These are phyloP conservation scores for Enteromius argenteus DNA, from an alignment of 2,797 vertebrate genomes.

Conservation along the genomic window DNA sequence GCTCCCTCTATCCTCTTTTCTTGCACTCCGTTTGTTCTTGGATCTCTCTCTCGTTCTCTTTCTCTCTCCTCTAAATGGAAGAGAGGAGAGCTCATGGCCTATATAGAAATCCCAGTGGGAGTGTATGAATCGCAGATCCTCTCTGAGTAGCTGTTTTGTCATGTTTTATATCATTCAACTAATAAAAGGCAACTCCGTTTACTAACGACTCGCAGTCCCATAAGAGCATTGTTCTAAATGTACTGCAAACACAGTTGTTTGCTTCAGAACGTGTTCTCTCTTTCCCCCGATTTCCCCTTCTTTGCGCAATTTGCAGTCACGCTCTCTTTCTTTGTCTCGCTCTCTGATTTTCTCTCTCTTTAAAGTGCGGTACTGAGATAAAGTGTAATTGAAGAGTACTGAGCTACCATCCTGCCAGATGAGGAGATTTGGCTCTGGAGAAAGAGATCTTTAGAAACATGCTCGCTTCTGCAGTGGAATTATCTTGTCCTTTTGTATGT, in stretches of 20 bases:
- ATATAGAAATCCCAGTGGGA: constrained; percentile 77
- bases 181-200: constrained; percentile 78
- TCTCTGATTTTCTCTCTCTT: constrained; percentile 53
- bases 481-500: constrained; percentile 38
- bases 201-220: constrained; percentile 77
- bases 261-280: constrained; percentile 61
- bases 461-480: constrained; percentile 30
- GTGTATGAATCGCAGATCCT: constrained; percentile 76
- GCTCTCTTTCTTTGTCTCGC: constrained; percentile 44
- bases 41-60: constrained; percentile 43
- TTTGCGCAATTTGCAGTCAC: constrained; percentile 56
- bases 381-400: constrained; percentile 53
- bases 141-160: constrained; percentile 81
- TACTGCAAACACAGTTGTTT: constrained; percentile 70
- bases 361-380: constrained; percentile 53
- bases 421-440: constrained; percentile 50
- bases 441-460: constrained; percentile 35
- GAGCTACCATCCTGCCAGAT: constrained; percentile 56
- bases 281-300: constrained; percentile 54
- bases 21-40: constrained; percentile 44
- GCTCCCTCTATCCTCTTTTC: constrained; percentile 32
- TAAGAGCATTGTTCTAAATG: constrained; percentile 73
- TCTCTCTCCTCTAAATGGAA: constrained; percentile 50
- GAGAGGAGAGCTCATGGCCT: constrained; percentile 73
- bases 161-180: constrained; percentile 83